These are phyloP conservation scores for Lapara coniferarum DNA, from an alignment of 2,888 invertebrate species.

Conservation along the genomic window DNA sequence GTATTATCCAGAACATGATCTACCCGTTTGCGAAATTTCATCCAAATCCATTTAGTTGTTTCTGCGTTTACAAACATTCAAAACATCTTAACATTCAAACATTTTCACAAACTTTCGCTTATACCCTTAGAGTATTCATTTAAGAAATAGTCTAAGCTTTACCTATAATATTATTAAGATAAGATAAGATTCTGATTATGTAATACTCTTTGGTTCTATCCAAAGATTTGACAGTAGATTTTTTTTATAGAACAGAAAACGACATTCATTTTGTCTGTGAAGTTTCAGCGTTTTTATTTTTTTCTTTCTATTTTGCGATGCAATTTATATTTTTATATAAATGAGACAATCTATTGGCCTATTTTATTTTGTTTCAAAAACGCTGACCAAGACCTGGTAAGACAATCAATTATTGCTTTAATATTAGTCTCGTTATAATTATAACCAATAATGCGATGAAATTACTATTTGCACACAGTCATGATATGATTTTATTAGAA, in stretches of 20 bases:
- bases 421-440: not conserved
- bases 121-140: too few species aligned
- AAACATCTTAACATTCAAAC: too few species aligned
- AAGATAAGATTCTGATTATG: not conserved
- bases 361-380: not conserved
- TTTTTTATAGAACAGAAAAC: not conserved
- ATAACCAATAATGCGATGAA: too few species aligned
- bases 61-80: too few species aligned
- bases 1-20: too few species aligned
- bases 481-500: not conserved
- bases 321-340: not conserved
- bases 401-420: not conserved
- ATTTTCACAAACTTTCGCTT: too few species aligned
- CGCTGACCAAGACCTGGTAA: conserved; percentile 4
- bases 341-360: conserved; percentile 1
- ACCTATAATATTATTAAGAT: too few species aligned
- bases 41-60: too few species aligned
- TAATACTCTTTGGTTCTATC: not conserved
- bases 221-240: not conserved
- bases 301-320: not conserved
- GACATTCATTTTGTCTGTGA: conserved; percentile 1
- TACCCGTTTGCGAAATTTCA: too few species aligned
- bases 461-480: not conserved
- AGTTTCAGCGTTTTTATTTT: not conserved
- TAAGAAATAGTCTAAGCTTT: too few species aligned